Base-by-base conservation (phyloP, 1,140 invertebrate genomes). In the Frieseomelitta varia region DNA sequence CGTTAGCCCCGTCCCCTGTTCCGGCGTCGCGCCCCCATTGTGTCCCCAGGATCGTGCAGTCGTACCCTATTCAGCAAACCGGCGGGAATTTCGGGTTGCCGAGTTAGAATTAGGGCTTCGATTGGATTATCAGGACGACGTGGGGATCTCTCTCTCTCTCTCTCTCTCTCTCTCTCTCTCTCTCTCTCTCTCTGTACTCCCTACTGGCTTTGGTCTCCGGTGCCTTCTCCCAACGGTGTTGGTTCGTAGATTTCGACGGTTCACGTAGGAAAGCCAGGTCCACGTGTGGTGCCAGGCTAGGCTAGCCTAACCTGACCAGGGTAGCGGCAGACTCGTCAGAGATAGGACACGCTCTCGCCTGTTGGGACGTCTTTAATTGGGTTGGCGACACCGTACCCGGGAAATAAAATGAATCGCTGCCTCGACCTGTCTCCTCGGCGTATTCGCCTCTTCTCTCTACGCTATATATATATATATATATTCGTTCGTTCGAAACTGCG, bases 81-180 rank as follows among this genome's bases (percentile, higher is more conserved):
- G 91, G 89, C 91, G 92, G 91, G 93, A 95, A 94, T 94, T 94
- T 94, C 92, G 91, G 92, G 91, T 92, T 93, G 93, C 91, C 91
- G 93, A 93, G 93, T 94, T 93, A 93, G 93, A 94, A 95, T 95
- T 94, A 94, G 94, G 92, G 92, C 92, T 94, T 93, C 92, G 93
- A 95, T 95, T 95, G 93, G 92, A 95, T 95, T 95, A 95, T 94
- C 93, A 92, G 92, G 83, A 91, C 90, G 88, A 76, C 74, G 77
- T 72, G 84, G 88, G 73, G 84, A 81, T 79, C 86, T 84, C 73
- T 67, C 79, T 47, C 51, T 56, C 67, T 79, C 85, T 68, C 79
- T 84, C 86, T 69, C 61, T 76, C 84, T 79, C 65, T 72, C 73
- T 63, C 71, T 79, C 84, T 76, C 30, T 30, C 30, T 2, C 30